A percentile compares a stretch with the other conserved stretches of the same genome.
Conservation (phyloP, 2,797 vertebrate species). For the Alca torda region DNA sequence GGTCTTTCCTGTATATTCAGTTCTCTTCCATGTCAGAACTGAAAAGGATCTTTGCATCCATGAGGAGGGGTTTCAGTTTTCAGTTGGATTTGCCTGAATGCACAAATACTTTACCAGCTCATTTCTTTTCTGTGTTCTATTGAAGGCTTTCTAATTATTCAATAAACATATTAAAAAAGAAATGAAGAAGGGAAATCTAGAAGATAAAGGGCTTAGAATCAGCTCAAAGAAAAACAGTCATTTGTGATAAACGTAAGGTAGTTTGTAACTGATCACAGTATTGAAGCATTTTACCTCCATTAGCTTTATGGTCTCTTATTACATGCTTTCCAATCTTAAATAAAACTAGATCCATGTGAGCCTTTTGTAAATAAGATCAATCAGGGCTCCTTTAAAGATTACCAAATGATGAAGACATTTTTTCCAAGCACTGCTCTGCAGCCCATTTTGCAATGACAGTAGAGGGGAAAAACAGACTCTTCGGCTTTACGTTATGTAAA, state of each 20-base stretch:
- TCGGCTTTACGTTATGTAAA: neutral
- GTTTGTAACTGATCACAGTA: constrained; percentile 41
- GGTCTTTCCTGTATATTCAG: neutral
- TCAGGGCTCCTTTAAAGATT: constrained; percentile 32
- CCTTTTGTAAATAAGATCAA: constrained; percentile 55
- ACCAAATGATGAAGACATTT: constrained; percentile 10
- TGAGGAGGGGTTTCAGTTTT: neutral
- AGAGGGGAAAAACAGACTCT: neutral
- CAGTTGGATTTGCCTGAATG: neutral
- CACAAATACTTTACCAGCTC: neutral
- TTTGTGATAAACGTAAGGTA: constrained; percentile 48
- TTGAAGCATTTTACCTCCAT: constrained; percentile 45
- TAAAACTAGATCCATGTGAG: constrained; percentile 26
- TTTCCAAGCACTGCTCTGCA: neutral
- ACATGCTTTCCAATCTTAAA: neutral
- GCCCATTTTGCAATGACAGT: neutral
- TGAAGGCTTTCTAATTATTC: constrained; percentile 24
- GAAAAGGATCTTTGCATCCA: neutral
- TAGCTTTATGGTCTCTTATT: constrained; percentile 20
- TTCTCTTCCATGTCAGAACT: neutral
- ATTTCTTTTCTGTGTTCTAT: neutral
- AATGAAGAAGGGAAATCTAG: neutral
- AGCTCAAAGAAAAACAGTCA: constrained; percentile 43
- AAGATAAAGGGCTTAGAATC: constrained; percentile 43
- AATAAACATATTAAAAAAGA: neutral